A percentile compares a stretch with the other conserved stretches of the same genome.
These are phyloP conservation scores for Vombatus ursinus DNA, from an alignment of 2,113 vertebrate species.

Conservation along the genomic window DNA sequence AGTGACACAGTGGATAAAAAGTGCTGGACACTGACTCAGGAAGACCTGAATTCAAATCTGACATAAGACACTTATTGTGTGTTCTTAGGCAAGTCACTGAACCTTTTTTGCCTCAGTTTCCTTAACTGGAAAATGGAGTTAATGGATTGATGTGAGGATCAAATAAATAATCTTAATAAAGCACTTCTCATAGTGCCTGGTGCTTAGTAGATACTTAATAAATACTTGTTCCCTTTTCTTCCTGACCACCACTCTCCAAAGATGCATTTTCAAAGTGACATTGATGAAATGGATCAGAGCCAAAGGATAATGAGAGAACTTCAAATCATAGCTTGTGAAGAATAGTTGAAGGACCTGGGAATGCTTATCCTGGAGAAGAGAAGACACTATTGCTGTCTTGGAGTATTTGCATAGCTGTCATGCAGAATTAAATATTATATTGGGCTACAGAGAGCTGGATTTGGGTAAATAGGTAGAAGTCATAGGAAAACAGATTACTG, in stretches of 20 bases:
- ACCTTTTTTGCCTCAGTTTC: neutral
- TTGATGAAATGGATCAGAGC: neutral
- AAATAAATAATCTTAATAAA: neutral
- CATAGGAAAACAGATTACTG: neutral
- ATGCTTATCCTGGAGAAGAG: neutral
- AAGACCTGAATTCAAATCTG: neutral
- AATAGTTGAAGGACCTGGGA: neutral
- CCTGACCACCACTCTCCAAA: neutral
- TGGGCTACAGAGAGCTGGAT: neutral
- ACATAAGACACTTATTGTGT: neutral
- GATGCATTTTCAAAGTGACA: neutral
- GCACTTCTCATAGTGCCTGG: neutral
- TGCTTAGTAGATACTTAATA: neutral
- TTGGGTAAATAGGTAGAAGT: neutral
- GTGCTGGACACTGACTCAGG: neutral
- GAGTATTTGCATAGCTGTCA: neutral
- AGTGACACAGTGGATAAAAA: neutral
- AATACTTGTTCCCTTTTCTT: neutral
- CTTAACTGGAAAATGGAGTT: neutral
- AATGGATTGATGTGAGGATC: neutral
- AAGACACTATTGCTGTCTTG: neutral
- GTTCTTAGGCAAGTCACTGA: neutral
- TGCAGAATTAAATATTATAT: neutral
- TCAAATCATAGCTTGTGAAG: neutral
- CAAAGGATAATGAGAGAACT: no score